Base-by-base conservation (phyloP, 2,113 vertebrate species). In the Vulpes lagopus region DNA sequence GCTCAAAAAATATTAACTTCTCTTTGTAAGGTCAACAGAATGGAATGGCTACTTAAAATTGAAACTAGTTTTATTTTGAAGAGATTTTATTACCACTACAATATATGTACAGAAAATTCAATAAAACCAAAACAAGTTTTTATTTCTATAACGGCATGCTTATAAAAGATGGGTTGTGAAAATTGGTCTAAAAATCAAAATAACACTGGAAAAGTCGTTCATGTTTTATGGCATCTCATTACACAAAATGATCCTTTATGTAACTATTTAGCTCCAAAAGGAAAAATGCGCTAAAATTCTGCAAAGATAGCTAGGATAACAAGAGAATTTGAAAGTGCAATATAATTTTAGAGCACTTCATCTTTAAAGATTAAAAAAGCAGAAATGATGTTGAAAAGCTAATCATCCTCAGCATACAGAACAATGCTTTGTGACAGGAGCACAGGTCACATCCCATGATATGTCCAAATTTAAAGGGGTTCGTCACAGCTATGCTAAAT, bases 1-100 rank as follows among this genome's bases (percentile, higher is more conserved):
- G 51, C 35, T 85, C 74, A 94, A 92, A 91, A 95, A 95, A 85
- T 73, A 96, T 35, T 74, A 74, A 90, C 51, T 81, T 92, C 17
- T 88, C 60, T 93, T 95, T 88, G 51, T 57, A 87, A 92, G n/a
- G 55, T 25, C 32, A 95, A n/a, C 84, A 96, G 67, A 71, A 93
- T 55, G 19, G 27, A 93, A 78, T 14, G 92, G 23, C 25, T 94
- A 78, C 43, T 86, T 78, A 97, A 78, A 84, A 95, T 1, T 55
- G 11, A 94, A 94, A 85, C 60, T 49, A 95, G 30, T 69, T 94
- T 92, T 91, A 94, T 59, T 80, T 11, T 35, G 2, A 97, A 17
- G 23, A 95, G 23, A 91, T 67, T 92, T 88, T 88, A 92, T 73
- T 96, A 51, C 38, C 57, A 91, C 69, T 10, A 92, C 51, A 74